Evolutionary conservation across 2,113 vertebrate species (phyloP), one percentile per base, ranked within the genome.

Genomic region (Echinops telfairi): DNA sequence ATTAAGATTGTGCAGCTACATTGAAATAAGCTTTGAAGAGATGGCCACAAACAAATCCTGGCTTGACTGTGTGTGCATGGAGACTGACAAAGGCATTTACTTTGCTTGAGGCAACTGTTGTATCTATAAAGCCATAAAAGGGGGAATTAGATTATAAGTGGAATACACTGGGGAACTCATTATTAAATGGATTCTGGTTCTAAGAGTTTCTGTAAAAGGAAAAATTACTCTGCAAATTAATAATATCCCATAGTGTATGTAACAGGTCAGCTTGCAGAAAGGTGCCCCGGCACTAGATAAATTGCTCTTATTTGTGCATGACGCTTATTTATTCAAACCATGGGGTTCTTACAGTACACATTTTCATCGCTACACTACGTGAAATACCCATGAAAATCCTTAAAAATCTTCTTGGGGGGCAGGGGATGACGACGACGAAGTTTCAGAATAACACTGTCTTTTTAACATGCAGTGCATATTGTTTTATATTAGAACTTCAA

Each of bases 91-190:
- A 89, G 68, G 88, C 38, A 2, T 90, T 73, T 95, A 66, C 75
- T 40, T 93, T 92, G 27, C 88, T 93, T 53, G 86, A 95, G 79
- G 92, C 58, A 36, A 82, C 80, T 93, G 93, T 85, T 94, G 62
- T 91, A 82, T 91, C 90, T 93, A 88, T 83, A 88, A 93, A 90
- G 81, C 27, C 89, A 20, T 83, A 64, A 80, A 95, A 81, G 93
- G 43, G 40, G 53, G 86, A 97, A 86, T 92, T 92, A 94, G 83
- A 96, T 95, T 83, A 82, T 19, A 93, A 71, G 71, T 94, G 15
- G 43, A 73, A 95, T 94, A 80, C 86, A 53, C 73, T 64, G 40
- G 91, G 80, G 86, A 89, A 70, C 90, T 95, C 94, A 80, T 83
- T 94, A 95, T 75, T 84, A 96, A 86, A 90, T 78, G 73, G 89